These are phyloP conservation scores for Thripadectes ignobilis DNA, from an alignment of 2,797 vertebrate species.

Conservation along the genomic window DNA sequence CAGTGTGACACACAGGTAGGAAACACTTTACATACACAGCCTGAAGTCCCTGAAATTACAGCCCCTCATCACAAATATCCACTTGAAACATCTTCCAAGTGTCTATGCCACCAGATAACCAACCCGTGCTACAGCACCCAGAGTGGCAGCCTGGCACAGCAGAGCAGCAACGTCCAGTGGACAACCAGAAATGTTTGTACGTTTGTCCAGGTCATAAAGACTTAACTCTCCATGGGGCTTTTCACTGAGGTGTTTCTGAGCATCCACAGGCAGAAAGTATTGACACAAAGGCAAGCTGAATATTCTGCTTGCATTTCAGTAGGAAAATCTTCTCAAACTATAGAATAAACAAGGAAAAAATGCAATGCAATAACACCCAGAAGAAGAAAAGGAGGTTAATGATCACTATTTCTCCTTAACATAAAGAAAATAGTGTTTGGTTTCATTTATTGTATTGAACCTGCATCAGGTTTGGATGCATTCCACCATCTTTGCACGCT, in stretches of 20 bases:
- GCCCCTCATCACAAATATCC: not conserved
- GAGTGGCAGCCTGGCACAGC: not conserved
- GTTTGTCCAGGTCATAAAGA: not conserved
- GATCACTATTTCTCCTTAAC: not conserved
- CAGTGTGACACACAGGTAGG: not conserved
- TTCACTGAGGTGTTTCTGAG: not conserved
- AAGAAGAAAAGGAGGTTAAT: not conserved
- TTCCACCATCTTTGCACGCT: not conserved
- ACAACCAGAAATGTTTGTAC: not conserved
- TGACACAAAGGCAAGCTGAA: not conserved
- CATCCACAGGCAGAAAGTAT: not conserved
- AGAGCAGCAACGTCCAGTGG: not conserved
- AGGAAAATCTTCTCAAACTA: not conserved
- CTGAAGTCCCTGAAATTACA: not conserved
- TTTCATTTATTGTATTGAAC: not conserved
- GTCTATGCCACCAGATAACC: accelerated
- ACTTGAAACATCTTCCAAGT: not conserved
- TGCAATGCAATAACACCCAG: not conserved
- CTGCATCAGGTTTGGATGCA: not conserved
- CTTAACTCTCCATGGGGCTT: not conserved
- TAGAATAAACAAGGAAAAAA: not conserved
- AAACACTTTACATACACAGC: accelerated
- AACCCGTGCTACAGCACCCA: accelerated
- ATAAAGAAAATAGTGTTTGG: not conserved
- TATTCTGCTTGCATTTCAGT: not conserved